These are phyloP conservation scores for Molorchus minor DNA, from an alignment of 2,888 invertebrate species.

Conservation along the genomic window DNA sequence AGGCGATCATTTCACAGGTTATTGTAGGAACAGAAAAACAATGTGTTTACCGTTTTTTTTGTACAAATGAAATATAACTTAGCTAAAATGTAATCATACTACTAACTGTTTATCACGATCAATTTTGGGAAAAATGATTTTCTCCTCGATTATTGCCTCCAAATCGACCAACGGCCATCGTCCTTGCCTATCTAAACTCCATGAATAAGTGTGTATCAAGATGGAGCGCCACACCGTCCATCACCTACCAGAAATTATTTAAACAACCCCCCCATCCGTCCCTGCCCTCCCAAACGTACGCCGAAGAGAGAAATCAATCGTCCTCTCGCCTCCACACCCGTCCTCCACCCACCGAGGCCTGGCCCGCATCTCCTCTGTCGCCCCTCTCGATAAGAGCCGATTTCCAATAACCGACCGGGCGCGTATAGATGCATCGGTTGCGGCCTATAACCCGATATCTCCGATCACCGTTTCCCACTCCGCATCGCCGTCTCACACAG, in stretches of 20 bases:
- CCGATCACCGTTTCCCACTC: constrained; percentile 50
- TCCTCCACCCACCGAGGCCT: constrained; percentile 26
- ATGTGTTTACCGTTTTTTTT: too few relatives aligned
- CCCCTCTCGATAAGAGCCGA: constrained; percentile 38
- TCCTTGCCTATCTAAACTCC: too few relatives aligned
- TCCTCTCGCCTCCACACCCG: constrained; percentile 30
- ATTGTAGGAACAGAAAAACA: too few relatives aligned
- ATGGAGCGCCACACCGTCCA: neutral
- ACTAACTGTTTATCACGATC: too few relatives aligned
- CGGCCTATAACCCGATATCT: constrained; percentile 57
- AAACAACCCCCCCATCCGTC: constrained; percentile 10
- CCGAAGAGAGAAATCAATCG: constrained; percentile 38
- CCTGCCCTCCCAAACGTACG: too few relatives aligned
- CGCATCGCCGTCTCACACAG: constrained; percentile 24
- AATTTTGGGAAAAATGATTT: too few relatives aligned
- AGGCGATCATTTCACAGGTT: too few relatives aligned
- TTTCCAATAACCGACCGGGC: constrained; percentile 44
- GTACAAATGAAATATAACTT: too few relatives aligned
- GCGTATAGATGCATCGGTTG: constrained; percentile 56
- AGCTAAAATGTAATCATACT: too few relatives aligned
- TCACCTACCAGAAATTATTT: constrained; percentile 10
- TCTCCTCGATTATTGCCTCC: too few relatives aligned
- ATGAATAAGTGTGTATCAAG: neutral
- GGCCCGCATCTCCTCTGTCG: constrained; percentile 15
- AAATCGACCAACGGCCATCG: too few relatives aligned